Evolutionary conservation across 2,113 vertebrate species (phyloP).

Genomic region (Hymenochirus boettgeri): DNA sequence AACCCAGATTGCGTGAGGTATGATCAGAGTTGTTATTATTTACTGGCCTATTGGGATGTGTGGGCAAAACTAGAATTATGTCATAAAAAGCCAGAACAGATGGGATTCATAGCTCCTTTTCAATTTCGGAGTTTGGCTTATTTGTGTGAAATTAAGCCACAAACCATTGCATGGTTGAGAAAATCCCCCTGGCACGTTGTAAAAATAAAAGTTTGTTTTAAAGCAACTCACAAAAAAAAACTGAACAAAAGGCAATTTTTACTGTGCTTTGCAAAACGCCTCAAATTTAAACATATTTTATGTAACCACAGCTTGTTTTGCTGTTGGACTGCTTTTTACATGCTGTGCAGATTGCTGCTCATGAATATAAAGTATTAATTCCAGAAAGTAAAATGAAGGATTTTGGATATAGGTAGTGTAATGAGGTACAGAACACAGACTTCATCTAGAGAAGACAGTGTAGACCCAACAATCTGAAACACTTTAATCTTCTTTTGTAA

Average conservation of each 20-base stretch:
- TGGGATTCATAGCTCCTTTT: background rate
- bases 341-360: slow-evolving; percentile 2
- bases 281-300: background rate
- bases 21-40: background rate
- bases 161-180: background rate
- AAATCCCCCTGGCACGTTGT: background rate
- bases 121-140: background rate
- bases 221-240: background rate
- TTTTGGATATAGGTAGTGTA: background rate
- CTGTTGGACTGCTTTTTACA: background rate
- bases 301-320: slow-evolving; percentile 3
- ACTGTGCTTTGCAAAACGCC: background rate
- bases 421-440: background rate
- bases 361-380: slow-evolving; percentile 1
- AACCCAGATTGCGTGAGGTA: background rate
- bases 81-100: background rate
- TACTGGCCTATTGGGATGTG: background rate
- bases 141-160: background rate
- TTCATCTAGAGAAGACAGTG: too few relatives aligned
- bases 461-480: too few relatives aligned
- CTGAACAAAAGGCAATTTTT: background rate
- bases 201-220: background rate
- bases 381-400: background rate
- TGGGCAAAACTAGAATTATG: background rate
- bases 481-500: too few relatives aligned